Evolutionary conservation across 2,113 vertebrate species (phyloP).

Genomic region (Apodemus sylvaticus): DNA sequence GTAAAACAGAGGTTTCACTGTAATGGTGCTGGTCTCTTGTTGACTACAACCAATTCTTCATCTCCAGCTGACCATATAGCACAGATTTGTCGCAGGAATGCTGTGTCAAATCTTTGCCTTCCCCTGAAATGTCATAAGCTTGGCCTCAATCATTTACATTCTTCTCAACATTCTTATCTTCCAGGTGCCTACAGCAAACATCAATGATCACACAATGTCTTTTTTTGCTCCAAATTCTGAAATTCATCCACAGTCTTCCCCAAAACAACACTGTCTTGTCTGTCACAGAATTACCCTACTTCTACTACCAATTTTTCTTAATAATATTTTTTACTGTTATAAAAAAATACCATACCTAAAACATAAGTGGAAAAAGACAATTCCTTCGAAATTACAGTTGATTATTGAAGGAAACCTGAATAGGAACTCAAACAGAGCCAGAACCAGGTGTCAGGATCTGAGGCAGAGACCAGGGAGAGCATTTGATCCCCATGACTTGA

Average conservation of each 20-base stretch:
- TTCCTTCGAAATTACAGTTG: background rate
- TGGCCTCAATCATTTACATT: background rate
- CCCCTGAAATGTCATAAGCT: background rate
- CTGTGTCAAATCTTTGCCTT: background rate
- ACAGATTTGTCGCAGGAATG: background rate
- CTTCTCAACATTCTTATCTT: background rate
- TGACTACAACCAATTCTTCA: background rate
- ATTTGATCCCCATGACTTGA: background rate
- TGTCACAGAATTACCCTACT: background rate
- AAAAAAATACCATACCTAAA: background rate
- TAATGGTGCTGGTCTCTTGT: background rate
- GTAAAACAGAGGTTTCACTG: background rate
- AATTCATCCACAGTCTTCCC: background rate
- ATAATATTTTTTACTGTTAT: background rate
- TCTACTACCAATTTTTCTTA: background rate
- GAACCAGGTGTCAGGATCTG: too few relatives aligned
- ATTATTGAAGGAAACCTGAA: background rate
- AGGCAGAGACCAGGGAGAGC: background rate
- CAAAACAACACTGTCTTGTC: background rate
- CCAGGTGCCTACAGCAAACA: background rate
- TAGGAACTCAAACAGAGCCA: background rate
- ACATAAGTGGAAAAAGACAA: background rate
- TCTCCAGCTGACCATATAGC: background rate
- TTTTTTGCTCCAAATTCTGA: background rate
- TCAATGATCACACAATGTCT: background rate